Percentiles rank a stretch among this genome's conserved stretches.
These are phyloP conservation scores for Dorcus hopei DNA, from an alignment of 2,888 invertebrate species.

Conservation along the genomic window DNA sequence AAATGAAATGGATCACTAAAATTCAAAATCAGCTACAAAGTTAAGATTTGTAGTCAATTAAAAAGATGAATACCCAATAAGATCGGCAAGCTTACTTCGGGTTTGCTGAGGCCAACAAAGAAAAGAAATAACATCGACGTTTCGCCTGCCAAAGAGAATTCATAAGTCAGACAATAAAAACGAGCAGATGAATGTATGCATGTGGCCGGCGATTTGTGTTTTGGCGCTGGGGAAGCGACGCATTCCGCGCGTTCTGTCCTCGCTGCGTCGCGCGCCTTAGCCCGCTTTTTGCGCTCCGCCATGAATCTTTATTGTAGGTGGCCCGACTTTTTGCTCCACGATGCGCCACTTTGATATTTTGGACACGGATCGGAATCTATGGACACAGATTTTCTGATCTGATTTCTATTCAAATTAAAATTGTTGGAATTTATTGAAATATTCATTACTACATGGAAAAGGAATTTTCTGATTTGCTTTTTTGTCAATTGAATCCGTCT, in stretches of 20 bases:
- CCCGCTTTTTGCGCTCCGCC: constrained; percentile 33
- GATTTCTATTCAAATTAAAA: constrained; percentile 37
- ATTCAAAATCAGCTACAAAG: too few species aligned
- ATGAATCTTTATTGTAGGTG: constrained; percentile 40
- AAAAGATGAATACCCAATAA: not conserved
- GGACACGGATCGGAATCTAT: constrained; percentile 30
- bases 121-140: constrained; percentile 11
- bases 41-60: not conserved
- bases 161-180: constrained; percentile 46
- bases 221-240: constrained; percentile 47
- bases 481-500: constrained; percentile 1
- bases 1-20: too few species aligned
- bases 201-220: constrained; percentile 48
- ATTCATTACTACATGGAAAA: constrained; percentile 45
- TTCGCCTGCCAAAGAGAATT: constrained; percentile 26
- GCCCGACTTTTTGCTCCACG: constrained; percentile 28
- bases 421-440: constrained; percentile 46
- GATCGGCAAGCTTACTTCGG: not conserved
- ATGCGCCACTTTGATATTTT: constrained; percentile 32
- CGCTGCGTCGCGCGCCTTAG: constrained; percentile 36
- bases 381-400: constrained; percentile 28
- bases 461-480: constrained; percentile 33
- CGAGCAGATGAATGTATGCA: constrained; percentile 45
- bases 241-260: constrained; percentile 43
- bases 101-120: not conserved